Evolutionary conservation across 2,888 invertebrate genomes (phyloP).

Genomic region (Eudasyphora cyanicolor): DNA sequence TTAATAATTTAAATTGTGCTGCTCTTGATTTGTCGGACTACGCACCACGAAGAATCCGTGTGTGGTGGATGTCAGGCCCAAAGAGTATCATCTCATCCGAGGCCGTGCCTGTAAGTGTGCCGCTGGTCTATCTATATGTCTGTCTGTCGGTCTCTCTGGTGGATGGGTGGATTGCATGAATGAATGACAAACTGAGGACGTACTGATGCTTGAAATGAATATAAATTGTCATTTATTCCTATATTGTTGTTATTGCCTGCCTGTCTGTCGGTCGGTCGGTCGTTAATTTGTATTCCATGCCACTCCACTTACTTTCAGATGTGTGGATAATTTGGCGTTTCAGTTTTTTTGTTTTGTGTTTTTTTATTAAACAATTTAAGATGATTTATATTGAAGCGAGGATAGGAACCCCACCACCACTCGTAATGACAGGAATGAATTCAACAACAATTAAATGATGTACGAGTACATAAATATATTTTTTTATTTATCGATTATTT

Average conservation of each 20-base stretch:
- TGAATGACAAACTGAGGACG: neutral
- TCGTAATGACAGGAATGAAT: constrained; percentile 45
- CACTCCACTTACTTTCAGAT: constrained; percentile 20
- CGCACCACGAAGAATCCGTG: neutral
- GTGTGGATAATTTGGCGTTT: constrained; percentile 31
- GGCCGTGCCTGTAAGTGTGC: neutral
- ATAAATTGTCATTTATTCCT: constrained; percentile 44
- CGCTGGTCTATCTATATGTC: neutral
- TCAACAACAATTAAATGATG: constrained; percentile 56
- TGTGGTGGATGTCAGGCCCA: neutral
- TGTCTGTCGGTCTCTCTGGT: neutral
- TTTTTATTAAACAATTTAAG: constrained; percentile 58
- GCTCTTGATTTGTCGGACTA: constrained; percentile 47
- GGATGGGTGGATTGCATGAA: neutral
- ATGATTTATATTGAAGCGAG: constrained; percentile 58
- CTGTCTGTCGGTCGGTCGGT: constrained; percentile 2
- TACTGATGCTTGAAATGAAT: neutral
- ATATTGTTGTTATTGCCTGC: constrained; percentile 22
- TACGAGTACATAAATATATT: neutral
- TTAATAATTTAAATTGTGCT: constrained; percentile 65
- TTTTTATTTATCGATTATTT: neutral
- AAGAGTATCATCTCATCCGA: no score
- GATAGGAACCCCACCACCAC: constrained; percentile 9
- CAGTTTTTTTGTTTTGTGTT: constrained; percentile 35
- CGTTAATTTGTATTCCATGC: constrained; percentile 58